These are phyloP conservation scores for Bathynomus jamesi DNA, from an alignment of 1,140 invertebrate genomes.

Conservation along the genomic window DNA sequence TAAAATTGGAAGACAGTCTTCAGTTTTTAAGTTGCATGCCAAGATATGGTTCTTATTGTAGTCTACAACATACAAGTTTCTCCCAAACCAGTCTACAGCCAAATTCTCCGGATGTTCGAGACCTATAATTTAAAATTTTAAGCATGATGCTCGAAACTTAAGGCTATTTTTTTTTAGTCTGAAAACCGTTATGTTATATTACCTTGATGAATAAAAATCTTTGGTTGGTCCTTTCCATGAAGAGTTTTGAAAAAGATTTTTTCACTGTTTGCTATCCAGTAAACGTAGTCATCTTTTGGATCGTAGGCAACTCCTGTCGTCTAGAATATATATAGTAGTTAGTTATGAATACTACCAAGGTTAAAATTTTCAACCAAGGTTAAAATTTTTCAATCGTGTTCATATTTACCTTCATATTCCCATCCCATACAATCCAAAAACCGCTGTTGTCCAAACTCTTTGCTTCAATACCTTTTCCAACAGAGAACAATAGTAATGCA, in stretches of 20 bases:
- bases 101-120: conserved; percentile 50
- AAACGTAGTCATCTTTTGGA: not conserved
- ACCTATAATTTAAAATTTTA: not conserved
- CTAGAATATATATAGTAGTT: not conserved
- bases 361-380: not conserved
- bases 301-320: not conserved
- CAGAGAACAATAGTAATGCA: not conserved
- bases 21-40: conserved; percentile 56
- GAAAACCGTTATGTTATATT: no score
- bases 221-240: not conserved
- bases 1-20: conserved; percentile 63
- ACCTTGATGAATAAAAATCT: not conserved
- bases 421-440: not conserved
- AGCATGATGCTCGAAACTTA: no score
- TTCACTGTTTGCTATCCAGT: not conserved
- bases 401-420: not conserved
- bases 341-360: not conserved
- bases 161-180: no score
- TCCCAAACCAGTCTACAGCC: conserved; percentile 66
- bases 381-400: not conserved
- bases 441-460: not conserved
- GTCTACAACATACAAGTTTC: conserved; percentile 74
- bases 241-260: not conserved
- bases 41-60: conserved; percentile 53
- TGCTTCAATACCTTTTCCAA: not conserved